Conservation (phyloP, 30 jellyfish, hydroid and myxozoan genomes). For the Morbakka virulenta region DNA sequence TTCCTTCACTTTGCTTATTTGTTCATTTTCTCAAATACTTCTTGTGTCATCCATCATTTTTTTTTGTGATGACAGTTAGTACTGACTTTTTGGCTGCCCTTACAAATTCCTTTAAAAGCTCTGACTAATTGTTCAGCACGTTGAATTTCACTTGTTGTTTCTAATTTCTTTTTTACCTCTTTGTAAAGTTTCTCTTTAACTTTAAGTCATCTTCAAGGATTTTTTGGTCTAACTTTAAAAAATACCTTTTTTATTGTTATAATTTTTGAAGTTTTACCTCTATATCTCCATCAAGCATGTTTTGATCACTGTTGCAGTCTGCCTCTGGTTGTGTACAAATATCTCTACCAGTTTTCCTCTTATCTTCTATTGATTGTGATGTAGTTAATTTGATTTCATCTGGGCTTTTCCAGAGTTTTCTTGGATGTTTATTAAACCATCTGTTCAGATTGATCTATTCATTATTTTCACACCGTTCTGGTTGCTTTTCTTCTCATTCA, state of each 20-base stretch:
- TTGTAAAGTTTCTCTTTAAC: slow-evolving; percentile 28
- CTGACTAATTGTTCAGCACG: slow-evolving; percentile 39
- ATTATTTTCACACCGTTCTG: neutral
- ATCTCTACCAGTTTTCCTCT: too few relatives aligned
- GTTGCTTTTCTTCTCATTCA: neutral
- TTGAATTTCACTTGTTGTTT: slow-evolving; percentile 37
- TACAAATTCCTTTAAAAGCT: slow-evolving; percentile 11
- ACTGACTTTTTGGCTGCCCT: slow-evolving; percentile 48
- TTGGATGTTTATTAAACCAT: too few relatives aligned
- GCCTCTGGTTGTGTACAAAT: too few relatives aligned
- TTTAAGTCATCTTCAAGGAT: slow-evolving; percentile 6
- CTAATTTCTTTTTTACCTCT: slow-evolving; percentile 21
- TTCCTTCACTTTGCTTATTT: slow-evolving; percentile 36
- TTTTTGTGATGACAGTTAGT: slow-evolving; percentile 20
- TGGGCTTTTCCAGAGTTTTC: too few relatives aligned
- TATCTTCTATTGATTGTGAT: too few relatives aligned
- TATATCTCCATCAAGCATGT: too few relatives aligned
- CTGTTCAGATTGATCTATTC: too few relatives aligned
- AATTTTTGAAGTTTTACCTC: too few relatives aligned
- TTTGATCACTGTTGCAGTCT: too few relatives aligned
- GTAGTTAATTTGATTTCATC: too few relatives aligned
- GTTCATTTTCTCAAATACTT: slow-evolving; percentile 40
- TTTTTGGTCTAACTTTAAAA: too few relatives aligned
- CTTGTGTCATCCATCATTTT: slow-evolving; percentile 40
- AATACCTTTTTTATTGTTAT: too few relatives aligned